Evolutionary conservation across 2,888 invertebrate species (phyloP).

Genomic region (Galeopsomyia nigrocyanea): DNA sequence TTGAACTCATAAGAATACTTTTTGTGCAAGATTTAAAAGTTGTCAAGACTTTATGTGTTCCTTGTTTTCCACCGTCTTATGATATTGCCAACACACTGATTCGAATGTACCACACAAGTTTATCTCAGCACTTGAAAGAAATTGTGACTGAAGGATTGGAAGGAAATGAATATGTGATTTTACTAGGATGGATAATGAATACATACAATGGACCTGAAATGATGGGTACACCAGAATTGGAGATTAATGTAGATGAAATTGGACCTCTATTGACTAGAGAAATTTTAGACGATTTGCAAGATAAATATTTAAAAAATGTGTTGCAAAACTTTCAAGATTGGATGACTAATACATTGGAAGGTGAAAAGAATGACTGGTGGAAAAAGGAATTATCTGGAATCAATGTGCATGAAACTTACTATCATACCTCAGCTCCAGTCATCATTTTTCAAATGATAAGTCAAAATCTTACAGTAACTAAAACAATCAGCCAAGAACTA

Average conservation of each 20-base stretch:
- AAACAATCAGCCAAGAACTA: slow-evolving; percentile 84
- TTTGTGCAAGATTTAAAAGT: slow-evolving; percentile 93
- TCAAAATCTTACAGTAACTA: slow-evolving; percentile 89
- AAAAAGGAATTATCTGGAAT: slow-evolving; percentile 82
- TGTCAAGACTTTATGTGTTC: slow-evolving; percentile 89
- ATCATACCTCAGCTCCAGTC: slow-evolving; percentile 93
- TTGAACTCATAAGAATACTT: slow-evolving; percentile 89
- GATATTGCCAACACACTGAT: slow-evolving; percentile 93
- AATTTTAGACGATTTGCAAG: slow-evolving; percentile 83
- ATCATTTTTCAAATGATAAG: slow-evolving; percentile 99
- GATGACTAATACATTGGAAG: slow-evolving; percentile 93
- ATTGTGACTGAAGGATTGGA: slow-evolving; percentile 89
- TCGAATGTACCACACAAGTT: slow-evolving; percentile 91
- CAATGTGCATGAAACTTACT: slow-evolving; percentile 79
- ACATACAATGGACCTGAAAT: slow-evolving; percentile 91
- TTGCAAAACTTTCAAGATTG: slow-evolving; percentile 92
- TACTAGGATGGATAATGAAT: slow-evolving; percentile 93
- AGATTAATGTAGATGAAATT: slow-evolving; percentile 78
- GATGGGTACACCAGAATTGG: slow-evolving; percentile 89
- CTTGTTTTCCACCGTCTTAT: slow-evolving; percentile 96
- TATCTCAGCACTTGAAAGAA: slow-evolving; percentile 88
- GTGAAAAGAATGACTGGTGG: slow-evolving; percentile 95
- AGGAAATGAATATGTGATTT: slow-evolving; percentile 96
- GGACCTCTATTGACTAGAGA: slow-evolving; percentile 84
- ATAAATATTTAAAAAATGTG: slow-evolving; percentile 89